Percentiles rank a stretch among this genome's conserved stretches.
These are phyloP conservation scores for Cyprinodon tularosa DNA, from an alignment of 2,113 vertebrate genomes.

Conservation along the genomic window DNA sequence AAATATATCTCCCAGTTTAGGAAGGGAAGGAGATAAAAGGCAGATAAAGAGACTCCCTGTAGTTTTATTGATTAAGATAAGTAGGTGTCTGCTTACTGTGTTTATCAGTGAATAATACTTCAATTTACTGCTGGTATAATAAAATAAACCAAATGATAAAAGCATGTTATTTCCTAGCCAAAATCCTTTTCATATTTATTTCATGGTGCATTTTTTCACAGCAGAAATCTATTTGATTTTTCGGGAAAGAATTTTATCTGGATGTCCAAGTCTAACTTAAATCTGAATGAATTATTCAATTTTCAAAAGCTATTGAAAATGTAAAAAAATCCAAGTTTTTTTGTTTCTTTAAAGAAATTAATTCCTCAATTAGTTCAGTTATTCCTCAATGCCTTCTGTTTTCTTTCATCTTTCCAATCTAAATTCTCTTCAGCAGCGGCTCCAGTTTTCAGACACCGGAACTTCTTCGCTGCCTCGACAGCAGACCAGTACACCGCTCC, in stretches of 20 bases:
- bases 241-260: neutral
- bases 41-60: neutral
- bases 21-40: neutral
- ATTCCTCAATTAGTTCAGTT: too few relatives aligned
- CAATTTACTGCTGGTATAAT: neutral
- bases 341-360: too few relatives aligned
- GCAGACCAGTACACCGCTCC: conserved; percentile 60
- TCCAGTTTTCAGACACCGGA: conserved; percentile 74
- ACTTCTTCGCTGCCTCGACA: conserved; percentile 63
- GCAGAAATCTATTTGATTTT: neutral
- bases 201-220: neutral
- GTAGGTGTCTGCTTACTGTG: neutral
- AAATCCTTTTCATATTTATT: neutral
- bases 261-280: neutral
- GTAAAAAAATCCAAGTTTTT: neutral
- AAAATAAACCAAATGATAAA: too few relatives aligned
- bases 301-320: neutral
- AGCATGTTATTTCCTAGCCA: neutral
- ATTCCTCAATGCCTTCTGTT: neutral
- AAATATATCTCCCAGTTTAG: too few relatives aligned
- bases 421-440: conserved; percentile 55
- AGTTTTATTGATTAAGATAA: neutral
- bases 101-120: neutral
- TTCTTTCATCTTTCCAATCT: neutral
- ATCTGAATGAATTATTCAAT: neutral